Evolutionary conservation across 2,888 invertebrate genomes (phyloP).

Genomic region (Microctonus brassicae): DNA sequence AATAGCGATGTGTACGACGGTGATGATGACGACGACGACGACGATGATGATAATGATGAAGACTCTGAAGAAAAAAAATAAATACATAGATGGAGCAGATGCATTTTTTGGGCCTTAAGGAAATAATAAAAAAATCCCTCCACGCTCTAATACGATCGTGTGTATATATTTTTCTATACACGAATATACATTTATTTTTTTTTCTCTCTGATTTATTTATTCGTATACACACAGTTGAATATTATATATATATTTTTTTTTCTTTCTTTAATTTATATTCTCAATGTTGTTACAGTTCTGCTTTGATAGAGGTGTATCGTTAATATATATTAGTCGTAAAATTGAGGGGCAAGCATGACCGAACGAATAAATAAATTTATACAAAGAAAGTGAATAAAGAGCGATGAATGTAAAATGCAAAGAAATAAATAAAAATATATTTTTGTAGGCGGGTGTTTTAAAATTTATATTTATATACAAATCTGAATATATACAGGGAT

Average conservation of each 20-base stretch:
- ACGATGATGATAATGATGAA: not conserved
- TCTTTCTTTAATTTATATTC: not conserved
- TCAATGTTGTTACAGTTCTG: not conserved
- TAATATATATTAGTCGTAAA: not conserved
- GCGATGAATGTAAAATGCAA: no score
- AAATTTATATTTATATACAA: constrained; percentile 23
- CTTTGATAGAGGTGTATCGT: not conserved
- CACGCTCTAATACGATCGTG: constrained; percentile 55
- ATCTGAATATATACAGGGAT: constrained; percentile 48
- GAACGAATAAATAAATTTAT: constrained; percentile 29
- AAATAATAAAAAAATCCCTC: constrained; percentile 41
- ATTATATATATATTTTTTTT: not conserved
- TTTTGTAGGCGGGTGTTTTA: constrained; percentile 37
- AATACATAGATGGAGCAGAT: constrained; percentile 60
- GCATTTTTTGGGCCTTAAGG: constrained; percentile 49
- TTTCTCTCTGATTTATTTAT: not conserved
- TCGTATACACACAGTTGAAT: no score
- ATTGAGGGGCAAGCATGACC: constrained; percentile 1
- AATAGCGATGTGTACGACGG: constrained; percentile 55
- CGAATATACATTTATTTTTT: not conserved
- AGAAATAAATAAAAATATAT: constrained; percentile 23
- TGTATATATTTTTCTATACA: constrained; percentile 40
- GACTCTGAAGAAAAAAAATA: not conserved
- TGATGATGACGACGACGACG: constrained; percentile 58
- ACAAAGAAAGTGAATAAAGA: constrained; percentile 28